These are phyloP conservation scores for Acrocephalus scirpaceus DNA, from an alignment of 2,797 vertebrate genomes.

Conservation along the genomic window DNA sequence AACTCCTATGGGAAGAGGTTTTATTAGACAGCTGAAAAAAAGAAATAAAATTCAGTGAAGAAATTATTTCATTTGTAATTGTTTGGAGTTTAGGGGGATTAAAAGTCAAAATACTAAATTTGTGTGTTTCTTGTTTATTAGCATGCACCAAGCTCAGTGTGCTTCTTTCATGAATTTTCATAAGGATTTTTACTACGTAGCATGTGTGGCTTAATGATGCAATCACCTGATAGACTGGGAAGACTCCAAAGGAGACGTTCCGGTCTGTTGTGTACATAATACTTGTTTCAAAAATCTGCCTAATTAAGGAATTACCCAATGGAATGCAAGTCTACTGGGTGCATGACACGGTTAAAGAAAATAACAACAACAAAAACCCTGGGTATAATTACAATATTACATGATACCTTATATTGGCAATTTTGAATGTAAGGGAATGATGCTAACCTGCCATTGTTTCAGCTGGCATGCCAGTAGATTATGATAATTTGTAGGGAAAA, in stretches of 20 bases:
- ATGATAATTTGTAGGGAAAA: background rate
- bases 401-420: conserved; percentile 47
- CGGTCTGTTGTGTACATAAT: conserved; percentile 81
- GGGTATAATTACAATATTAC: conserved; percentile 61
- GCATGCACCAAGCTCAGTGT: conserved; percentile 64
- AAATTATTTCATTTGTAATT: conserved; percentile 47
- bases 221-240: conserved; percentile 79
- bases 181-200: conserved; percentile 80
- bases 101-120: conserved; percentile 54
- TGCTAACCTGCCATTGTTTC: conserved; percentile 32
- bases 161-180: conserved; percentile 79
- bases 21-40: background rate
- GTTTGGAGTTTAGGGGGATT: background rate
- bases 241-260: conserved; percentile 77
- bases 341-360: conserved; percentile 62
- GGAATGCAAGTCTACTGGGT: conserved; percentile 68
- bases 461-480: background rate
- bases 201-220: conserved; percentile 80
- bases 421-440: conserved; percentile 41
- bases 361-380: conserved; percentile 63
- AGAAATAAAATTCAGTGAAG: background rate
- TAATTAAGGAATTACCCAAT: conserved; percentile 79
- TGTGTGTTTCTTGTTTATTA: conserved; percentile 55
- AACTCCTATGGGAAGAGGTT: background rate
- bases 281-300: conserved; percentile 78